A percentile compares a stretch with the other conserved stretches of the same genome.
phyloP scores from a whole-genome alignment of 2,797 vertebrate genomes.

The Rhynchotus rufescens region DNA sequence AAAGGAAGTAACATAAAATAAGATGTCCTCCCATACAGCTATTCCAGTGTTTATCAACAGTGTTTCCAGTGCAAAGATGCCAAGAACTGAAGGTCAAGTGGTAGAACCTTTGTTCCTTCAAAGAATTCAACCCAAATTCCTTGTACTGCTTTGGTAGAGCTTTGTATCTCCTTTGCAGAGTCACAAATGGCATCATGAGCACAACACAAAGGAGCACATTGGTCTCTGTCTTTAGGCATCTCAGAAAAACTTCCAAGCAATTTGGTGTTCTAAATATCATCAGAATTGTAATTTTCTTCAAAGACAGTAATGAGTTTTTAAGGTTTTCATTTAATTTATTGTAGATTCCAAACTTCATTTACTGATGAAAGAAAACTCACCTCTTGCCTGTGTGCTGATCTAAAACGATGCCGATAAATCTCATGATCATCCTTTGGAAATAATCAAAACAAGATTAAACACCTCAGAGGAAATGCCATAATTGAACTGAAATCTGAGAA shows the following conservation, averaged over 20 bases:
- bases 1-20: neutral
- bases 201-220: neutral
- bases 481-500: neutral
- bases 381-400: slow-evolving; percentile 24
- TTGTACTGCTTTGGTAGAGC: neutral
- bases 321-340: neutral
- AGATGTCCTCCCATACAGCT: neutral
- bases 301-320: neutral
- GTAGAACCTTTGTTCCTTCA: neutral
- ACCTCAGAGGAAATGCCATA: neutral
- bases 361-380: slow-evolving; percentile 34
- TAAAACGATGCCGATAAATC: slow-evolving; percentile 54
- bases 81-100: neutral
- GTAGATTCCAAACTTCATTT: neutral
- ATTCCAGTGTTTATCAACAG: fast-evolving
- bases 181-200: neutral
- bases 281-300: neutral
- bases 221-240: neutral
- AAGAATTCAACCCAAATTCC: neutral
- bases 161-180: neutral
- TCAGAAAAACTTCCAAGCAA: neutral
- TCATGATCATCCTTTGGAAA: slow-evolving; percentile 40
- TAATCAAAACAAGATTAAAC: slow-evolving; percentile 9
- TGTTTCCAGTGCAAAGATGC: neutral
- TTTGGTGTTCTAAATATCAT: neutral